These are phyloP conservation scores for Trochalopteron elliotii DNA, from an alignment of 2,113 vertebrate species.

Conservation along the genomic window DNA sequence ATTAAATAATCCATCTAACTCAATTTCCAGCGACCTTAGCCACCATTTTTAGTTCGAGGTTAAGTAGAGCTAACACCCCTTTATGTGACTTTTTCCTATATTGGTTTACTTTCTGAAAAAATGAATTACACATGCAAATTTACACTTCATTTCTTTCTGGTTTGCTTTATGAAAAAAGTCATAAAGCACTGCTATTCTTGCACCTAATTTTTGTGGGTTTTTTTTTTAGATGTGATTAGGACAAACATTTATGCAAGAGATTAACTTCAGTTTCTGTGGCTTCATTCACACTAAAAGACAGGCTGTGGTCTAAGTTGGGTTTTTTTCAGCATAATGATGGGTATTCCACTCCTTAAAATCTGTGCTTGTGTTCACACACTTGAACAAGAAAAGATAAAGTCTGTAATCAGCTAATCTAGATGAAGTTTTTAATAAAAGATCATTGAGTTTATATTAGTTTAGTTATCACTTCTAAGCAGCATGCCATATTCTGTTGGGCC, in stretches of 20 bases:
- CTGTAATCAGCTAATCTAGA: neutral
- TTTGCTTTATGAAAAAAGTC: neutral
- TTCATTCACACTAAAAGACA: neutral
- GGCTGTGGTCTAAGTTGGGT: neutral
- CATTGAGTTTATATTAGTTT: neutral
- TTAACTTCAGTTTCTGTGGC: neutral
- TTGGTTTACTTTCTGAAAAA: neutral
- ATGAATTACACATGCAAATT: neutral
- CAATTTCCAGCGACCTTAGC: neutral
- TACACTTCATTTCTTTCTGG: neutral
- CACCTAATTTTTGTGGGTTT: accelerated
- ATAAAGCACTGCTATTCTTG: neutral
- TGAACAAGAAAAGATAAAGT: neutral
- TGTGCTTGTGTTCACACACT: neutral
- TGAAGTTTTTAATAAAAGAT: neutral
- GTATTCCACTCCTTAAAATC: neutral
- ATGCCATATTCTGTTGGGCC: neutral
- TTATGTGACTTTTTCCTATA: neutral
- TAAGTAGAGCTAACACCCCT: neutral
- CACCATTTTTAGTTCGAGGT: neutral
- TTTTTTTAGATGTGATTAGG: neutral
- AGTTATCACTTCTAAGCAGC: neutral
- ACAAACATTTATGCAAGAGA: neutral
- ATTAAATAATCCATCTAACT: neutral
- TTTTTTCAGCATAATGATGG: neutral